Evolutionary conservation across 2,113 vertebrate genomes (phyloP).

Genomic region (Notothenia rossii): DNA sequence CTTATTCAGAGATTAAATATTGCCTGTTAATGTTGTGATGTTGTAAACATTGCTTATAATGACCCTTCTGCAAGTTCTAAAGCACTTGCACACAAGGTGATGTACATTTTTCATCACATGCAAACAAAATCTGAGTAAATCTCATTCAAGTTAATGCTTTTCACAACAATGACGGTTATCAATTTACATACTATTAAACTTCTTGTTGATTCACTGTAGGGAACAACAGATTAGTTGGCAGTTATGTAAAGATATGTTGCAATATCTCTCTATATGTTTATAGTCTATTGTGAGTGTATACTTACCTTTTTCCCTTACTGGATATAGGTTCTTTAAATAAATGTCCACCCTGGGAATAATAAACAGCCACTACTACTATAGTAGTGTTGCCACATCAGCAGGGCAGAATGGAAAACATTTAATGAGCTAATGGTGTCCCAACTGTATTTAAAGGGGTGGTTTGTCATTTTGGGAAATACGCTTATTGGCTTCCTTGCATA

Average conservation of each 20-base stretch:
- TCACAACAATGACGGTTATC: not conserved
- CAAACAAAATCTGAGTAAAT: constrained; percentile 36
- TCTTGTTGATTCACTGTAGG: not conserved
- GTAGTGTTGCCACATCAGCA: not conserved
- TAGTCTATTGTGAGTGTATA: not conserved
- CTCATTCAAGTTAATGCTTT: constrained; percentile 8
- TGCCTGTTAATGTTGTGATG: not conserved
- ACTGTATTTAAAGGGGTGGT: not conserved
- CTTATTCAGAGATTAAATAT: not conserved
- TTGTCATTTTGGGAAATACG: not conserved
- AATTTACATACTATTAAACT: constrained; percentile 4
- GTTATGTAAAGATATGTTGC: not conserved
- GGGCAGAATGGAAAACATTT: not conserved
- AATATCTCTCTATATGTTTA: too few relatives aligned
- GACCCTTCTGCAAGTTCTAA: not conserved
- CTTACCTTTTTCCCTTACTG: not conserved
- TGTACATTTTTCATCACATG: constrained; percentile 34
- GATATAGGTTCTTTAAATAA: not conserved
- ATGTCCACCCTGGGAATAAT: not conserved
- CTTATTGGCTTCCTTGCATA: not conserved
- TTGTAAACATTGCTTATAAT: not conserved
- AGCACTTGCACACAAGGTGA: constrained; percentile 2
- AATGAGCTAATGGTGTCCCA: not conserved
- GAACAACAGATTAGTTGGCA: not conserved
- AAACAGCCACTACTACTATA: not conserved